Base-by-base conservation (phyloP, 2,888 invertebrate genomes). In the Hypolimnas misippus region DNA sequence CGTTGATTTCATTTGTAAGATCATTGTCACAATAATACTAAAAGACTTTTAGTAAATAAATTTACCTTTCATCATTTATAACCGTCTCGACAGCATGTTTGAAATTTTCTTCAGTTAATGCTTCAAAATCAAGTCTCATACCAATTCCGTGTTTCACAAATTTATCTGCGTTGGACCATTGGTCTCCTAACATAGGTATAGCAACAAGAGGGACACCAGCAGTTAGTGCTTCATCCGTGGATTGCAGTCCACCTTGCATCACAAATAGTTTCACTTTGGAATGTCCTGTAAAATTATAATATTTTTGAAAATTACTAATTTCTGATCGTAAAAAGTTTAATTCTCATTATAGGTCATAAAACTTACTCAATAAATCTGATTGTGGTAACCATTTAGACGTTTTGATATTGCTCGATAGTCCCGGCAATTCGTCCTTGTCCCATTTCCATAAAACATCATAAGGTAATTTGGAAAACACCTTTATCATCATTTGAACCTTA, bases 241-340 rank as follows among this genome's bases (percentile, higher is more conserved):
- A 88, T 65, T 88, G 86, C 0, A 86, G 61, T 3, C 89, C 89
- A 33, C 83, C 86, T 79, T 90, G 89, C 0, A 82, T 85, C 31
- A 90, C 79, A 49, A 78, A 78, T 0, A 77, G 17, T 68, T 88
- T 89, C 0, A 90, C 58, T 60, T 91, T 91, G 2, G 84, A 81
- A 70, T 92, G 91, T 16, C 54, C 82, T 82, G 63, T n/a, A 57
- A 62, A 7, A 10, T 44, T n/a, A n/a, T n/a, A n/a, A n/a, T n/a
- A n/a, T n/a, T n/a, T n/a, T n/a, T n/a, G n/a, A n/a, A n/a, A n/a
- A n/a, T n/a, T n/a, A n/a, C n/a, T n/a, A n/a, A n/a, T n/a, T n/a
- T n/a, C n/a, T n/a, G n/a, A n/a, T n/a, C n/a, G n/a, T n/a, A n/a
- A n/a, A n/a, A n/a, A n/a, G 10, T 17, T 44, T 19, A 2, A 5